phyloP scores from a whole-genome alignment of 2,888 invertebrate species.

The Schizotus pectinicornis region DNA sequence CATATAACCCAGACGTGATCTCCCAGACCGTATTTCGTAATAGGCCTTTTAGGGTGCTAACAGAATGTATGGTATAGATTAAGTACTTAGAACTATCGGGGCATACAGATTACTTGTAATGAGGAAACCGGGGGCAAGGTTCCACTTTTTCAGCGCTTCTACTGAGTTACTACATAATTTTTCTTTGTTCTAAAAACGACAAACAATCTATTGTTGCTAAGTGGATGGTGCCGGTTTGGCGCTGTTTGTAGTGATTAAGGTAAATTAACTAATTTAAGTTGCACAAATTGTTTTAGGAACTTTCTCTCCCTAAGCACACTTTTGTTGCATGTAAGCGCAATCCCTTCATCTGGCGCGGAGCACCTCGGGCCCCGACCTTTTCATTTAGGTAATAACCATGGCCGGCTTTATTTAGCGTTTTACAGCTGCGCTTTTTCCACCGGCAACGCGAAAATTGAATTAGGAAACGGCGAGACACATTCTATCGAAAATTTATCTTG shows the following conservation, averaged over 20 bases:
- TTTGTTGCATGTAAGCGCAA: slow-evolving; percentile 28
- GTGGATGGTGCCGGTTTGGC: not conserved
- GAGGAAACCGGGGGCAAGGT: slow-evolving; percentile 1
- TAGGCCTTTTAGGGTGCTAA: slow-evolving; percentile 27
- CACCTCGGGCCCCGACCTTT: slow-evolving; percentile 15
- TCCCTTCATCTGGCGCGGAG: slow-evolving; percentile 14
- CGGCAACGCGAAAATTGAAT: slow-evolving; percentile 27
- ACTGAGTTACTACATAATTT: not conserved
- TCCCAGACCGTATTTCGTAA: slow-evolving; percentile 27
- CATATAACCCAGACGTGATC: slow-evolving; percentile 46
- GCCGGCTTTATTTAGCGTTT: slow-evolving; percentile 25
- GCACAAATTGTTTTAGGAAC: slow-evolving; percentile 37
- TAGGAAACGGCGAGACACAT: slow-evolving; percentile 21
- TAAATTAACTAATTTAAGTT: slow-evolving; percentile 39
- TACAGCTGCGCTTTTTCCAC: slow-evolving; percentile 21
- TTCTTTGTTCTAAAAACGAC: not conserved
- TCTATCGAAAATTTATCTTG: slow-evolving; percentile 26
- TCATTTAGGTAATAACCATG: slow-evolving; percentile 33
- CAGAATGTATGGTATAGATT: slow-evolving; percentile 27
- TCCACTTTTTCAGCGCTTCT: slow-evolving; percentile 5
- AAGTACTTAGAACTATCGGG: slow-evolving; percentile 17
- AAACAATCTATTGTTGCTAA: not conserved
- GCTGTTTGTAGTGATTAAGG: slow-evolving; percentile 34
- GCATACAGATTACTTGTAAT: slow-evolving; percentile 22
- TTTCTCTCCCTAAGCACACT: slow-evolving; percentile 31